Conservation (phyloP, 1,140 invertebrate genomes). For the Vollenhovia emeryi region DNA sequence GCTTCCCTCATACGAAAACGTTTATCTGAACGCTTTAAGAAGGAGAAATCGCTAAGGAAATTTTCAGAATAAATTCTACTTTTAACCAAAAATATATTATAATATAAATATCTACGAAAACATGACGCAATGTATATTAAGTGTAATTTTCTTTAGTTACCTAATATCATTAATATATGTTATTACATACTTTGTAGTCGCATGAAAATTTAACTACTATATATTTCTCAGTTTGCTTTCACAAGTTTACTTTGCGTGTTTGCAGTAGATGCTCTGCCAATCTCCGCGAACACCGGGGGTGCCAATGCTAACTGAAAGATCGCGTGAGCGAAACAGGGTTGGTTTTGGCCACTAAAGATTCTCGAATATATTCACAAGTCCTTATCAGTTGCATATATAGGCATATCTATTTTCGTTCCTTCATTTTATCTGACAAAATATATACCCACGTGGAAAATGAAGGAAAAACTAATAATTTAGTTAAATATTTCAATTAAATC, state of each 20-base stretch:
- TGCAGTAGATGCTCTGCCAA: constrained; percentile 61
- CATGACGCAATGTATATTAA: not conserved
- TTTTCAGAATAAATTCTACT: not conserved
- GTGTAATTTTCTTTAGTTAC: not conserved
- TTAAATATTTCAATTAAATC: not conserved
- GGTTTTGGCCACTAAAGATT: constrained; percentile 25
- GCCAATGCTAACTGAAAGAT: constrained; percentile 73
- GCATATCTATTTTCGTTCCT: not conserved
- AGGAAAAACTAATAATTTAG: not conserved
- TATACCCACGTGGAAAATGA: not conserved
- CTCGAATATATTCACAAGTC: constrained; percentile 28
- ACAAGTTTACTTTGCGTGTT: not conserved
- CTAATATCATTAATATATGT: not conserved
- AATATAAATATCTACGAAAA: not conserved
- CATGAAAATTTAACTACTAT: not conserved
- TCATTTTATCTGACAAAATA: not conserved
- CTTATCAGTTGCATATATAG: not conserved
- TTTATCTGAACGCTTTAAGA: constrained; percentile 57
- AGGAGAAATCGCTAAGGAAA: not conserved
- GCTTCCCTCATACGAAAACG: constrained; percentile 55
- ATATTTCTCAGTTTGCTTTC: not conserved
- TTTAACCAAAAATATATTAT: not conserved
- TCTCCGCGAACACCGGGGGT: constrained; percentile 73
- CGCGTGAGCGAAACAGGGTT: constrained; percentile 62
- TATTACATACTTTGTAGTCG: not conserved